A percentile compares a stretch with the other conserved stretches of the same genome.
Conservation (phyloP, 2,797 vertebrate genomes). For the Oophaga sylvatica region DNA sequence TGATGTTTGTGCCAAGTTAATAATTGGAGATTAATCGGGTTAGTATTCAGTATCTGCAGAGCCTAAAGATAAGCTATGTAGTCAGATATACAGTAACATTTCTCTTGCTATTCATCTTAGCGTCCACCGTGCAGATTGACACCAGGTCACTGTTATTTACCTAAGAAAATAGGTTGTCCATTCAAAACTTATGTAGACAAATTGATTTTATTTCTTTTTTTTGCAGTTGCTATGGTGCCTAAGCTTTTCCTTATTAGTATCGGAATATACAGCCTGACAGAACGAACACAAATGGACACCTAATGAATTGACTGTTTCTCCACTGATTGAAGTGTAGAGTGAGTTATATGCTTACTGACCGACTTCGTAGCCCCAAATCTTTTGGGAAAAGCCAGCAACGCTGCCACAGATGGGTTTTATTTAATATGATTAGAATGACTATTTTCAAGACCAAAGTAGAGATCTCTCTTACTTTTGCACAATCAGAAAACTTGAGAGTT, state of each 20-base stretch:
- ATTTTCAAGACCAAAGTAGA: slow-evolving; percentile 15
- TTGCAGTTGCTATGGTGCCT: slow-evolving; percentile 47
- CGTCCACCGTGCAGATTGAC: not conserved
- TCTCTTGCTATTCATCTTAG: not conserved
- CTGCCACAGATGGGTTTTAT: slow-evolving; percentile 7
- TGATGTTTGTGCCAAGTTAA: too few relatives aligned
- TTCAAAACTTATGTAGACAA: slow-evolving; percentile 26
- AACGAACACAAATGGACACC: slow-evolving; percentile 49
- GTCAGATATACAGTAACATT: not conserved
- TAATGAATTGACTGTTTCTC: slow-evolving; percentile 53
- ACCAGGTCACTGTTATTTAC: not conserved
- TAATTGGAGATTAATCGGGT: not conserved
- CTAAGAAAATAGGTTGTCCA: slow-evolving; percentile 16
- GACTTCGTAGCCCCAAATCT: slow-evolving; percentile 4
- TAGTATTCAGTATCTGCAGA: not conserved
- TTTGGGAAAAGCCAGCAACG: slow-evolving; percentile 13
- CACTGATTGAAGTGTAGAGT: slow-evolving; percentile 41
- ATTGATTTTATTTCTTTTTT: slow-evolving; percentile 38
- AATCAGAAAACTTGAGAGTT: slow-evolving; percentile 4
- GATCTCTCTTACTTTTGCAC: not conserved
- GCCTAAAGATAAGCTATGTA: not conserved
- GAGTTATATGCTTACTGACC: slow-evolving; percentile 19
- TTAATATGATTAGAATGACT: slow-evolving; percentile 28
- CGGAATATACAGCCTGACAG: slow-evolving; percentile 31
- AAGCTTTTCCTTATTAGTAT: slow-evolving; percentile 38